A percentile compares a stretch with the other conserved stretches of the same genome.
These are phyloP conservation scores for Leptosomus discolor DNA, from an alignment of 2,113 vertebrate species.

Conservation along the genomic window DNA sequence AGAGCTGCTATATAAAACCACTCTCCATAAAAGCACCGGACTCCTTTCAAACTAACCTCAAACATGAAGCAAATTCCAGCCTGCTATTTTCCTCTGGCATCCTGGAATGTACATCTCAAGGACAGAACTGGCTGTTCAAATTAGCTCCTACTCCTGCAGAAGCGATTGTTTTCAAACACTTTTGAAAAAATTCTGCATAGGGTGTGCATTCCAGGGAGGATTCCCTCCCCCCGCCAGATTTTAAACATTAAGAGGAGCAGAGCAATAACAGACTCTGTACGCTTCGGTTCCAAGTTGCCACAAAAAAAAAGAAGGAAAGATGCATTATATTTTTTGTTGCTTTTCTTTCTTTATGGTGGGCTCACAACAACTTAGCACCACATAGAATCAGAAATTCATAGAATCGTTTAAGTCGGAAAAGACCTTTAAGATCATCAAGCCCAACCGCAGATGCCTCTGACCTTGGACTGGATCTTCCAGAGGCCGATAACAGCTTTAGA, in stretches of 20 bases:
- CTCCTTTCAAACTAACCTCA: conserved; percentile 27
- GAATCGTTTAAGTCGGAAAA: background rate
- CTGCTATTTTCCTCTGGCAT: conserved; percentile 31
- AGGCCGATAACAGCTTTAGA: accelerated
- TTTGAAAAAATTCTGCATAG: background rate
- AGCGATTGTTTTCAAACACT: conserved; percentile 40
- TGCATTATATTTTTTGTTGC: background rate
- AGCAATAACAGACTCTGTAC: background rate
- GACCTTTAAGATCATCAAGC: accelerated
- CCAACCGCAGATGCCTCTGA: accelerated
- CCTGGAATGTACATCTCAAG: conserved; percentile 24
- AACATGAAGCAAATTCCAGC: conserved; percentile 13
- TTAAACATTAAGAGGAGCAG: background rate
- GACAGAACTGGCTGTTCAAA: conserved; percentile 28
- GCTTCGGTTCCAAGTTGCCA: background rate
- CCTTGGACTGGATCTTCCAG: background rate
- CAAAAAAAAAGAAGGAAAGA: background rate
- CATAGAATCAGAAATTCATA: background rate
- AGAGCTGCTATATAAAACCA: conserved; percentile 28
- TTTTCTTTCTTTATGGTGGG: background rate
- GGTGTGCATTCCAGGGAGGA: conserved; percentile 29
- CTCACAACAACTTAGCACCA: background rate
- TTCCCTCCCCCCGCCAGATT: background rate
- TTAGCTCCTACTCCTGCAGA: conserved; percentile 33
- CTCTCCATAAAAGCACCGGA: background rate